A percentile compares a stretch with the other conserved stretches of the same genome.
Conservation (phyloP, 1,140 invertebrate genomes). For the Maconellicoccus hirsutus region DNA sequence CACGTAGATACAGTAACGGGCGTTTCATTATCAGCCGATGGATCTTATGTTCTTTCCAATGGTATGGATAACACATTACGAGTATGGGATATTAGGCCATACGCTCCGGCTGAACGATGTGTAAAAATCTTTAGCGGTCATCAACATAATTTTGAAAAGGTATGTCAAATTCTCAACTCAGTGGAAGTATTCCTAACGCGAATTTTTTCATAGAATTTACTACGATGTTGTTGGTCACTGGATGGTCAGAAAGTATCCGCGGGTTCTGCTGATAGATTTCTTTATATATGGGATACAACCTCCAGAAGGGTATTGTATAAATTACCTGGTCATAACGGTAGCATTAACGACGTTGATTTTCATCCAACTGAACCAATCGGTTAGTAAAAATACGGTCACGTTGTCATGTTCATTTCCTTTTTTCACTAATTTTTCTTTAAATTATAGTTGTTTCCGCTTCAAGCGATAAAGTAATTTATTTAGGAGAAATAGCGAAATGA, state of each 20-base stretch:
- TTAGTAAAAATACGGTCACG: slow-evolving; percentile 35
- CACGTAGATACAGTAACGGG: slow-evolving; percentile 94
- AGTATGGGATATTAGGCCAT: slow-evolving; percentile 70
- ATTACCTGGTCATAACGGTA: slow-evolving; percentile 93
- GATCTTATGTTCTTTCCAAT: slow-evolving; percentile 88
- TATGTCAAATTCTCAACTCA: slow-evolving; percentile 34
- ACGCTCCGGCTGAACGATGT: slow-evolving; percentile 79
- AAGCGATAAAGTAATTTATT: slow-evolving; percentile 90
- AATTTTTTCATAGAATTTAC: slow-evolving; percentile 47
- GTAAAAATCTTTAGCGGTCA: slow-evolving; percentile 87
- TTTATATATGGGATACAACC: slow-evolving; percentile 96
- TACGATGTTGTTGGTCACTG: slow-evolving; percentile 78
- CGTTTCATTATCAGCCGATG: slow-evolving; percentile 82
- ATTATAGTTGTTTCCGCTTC: slow-evolving; percentile 76
- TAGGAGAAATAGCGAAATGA: slow-evolving; percentile 68
- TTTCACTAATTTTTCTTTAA: slow-evolving; percentile 29
- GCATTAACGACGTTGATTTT: slow-evolving; percentile 93
- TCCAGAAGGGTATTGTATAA: slow-evolving; percentile 86
- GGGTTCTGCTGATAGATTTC: slow-evolving; percentile 88
- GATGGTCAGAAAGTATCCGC: slow-evolving; percentile 74
- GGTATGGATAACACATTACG: slow-evolving; percentile 90
- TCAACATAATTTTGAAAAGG: slow-evolving; percentile 98
- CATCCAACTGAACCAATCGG: slow-evolving; percentile 88
- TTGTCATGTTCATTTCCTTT: background rate
- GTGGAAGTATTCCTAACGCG: background rate